Conservation (phyloP, 2,113 vertebrate species). For the Gadus macrocephalus region DNA sequence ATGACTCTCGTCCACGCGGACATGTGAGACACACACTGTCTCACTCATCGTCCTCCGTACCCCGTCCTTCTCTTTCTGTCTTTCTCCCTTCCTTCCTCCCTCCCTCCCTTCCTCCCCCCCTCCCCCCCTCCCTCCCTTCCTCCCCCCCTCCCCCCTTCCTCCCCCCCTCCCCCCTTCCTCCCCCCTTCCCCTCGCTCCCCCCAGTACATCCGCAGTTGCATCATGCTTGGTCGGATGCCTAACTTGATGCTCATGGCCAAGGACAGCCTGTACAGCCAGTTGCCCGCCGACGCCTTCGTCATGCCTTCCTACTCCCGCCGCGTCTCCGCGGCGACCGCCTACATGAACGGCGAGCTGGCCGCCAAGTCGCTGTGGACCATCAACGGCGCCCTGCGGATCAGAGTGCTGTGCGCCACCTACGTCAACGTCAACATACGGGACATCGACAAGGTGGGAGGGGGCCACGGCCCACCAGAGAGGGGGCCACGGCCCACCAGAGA, state of each 20-base stretch:
- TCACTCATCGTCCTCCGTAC: no score
- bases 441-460: slow-evolving; percentile 88
- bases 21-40: no score
- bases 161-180: slow-evolving; percentile 4
- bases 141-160: slow-evolving; percentile 19
- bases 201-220: slow-evolving; percentile 96
- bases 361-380: slow-evolving; percentile 91
- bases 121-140: slow-evolving; percentile 1
- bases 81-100: no score
- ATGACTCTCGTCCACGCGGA: no score
- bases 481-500: no score
- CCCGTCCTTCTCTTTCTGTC: neutral
- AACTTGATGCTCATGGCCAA: slow-evolving; percentile 99
- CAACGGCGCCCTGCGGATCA: slow-evolving; percentile 89
- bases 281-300: slow-evolving; percentile 90
- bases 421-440: slow-evolving; percentile 98
- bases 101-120: no score
- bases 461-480: no score
- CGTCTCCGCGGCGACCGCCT: slow-evolving; percentile 94
- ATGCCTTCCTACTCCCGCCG: slow-evolving; percentile 96
- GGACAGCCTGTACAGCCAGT: slow-evolving; percentile 92
- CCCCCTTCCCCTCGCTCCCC: slow-evolving; percentile 25
- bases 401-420: slow-evolving; percentile 94
- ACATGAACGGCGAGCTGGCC: slow-evolving; percentile 94
- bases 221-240: slow-evolving; percentile 95